Conservation (phyloP, 2,888 invertebrate genomes). For the Oscheius onirici region DNA sequence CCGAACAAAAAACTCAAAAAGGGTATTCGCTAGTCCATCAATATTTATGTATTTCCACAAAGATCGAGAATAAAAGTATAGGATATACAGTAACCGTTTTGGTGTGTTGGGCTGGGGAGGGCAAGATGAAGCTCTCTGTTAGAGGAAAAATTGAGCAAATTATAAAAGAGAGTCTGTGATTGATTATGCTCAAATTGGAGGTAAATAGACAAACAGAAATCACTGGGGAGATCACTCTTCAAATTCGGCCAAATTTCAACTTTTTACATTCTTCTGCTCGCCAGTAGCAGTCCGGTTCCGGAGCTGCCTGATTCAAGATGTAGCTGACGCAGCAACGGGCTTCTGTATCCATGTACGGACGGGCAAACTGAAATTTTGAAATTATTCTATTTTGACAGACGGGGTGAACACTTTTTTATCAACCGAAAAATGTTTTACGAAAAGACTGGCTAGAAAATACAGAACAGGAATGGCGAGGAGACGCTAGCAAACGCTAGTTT, state of each 20-base stretch:
- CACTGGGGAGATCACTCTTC: slow-evolving; percentile 13
- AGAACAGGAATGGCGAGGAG: too few species aligned
- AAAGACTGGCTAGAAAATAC: too few species aligned
- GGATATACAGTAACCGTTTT: not conserved
- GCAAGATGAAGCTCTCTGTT: slow-evolving; percentile 3
- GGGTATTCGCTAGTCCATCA: slow-evolving; percentile 8
- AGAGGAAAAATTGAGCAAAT: not conserved
- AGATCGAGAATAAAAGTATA: not conserved
- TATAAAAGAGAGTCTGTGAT: not conserved
- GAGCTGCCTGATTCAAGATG: slow-evolving; percentile 46
- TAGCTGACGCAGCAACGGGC: slow-evolving; percentile 52
- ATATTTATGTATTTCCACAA: too few species aligned
- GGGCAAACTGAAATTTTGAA: slow-evolving; percentile 45
- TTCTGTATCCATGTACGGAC: slow-evolving; percentile 45
- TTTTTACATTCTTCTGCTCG: slow-evolving; percentile 11
- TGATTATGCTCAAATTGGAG: not conserved
- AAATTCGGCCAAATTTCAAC: slow-evolving; percentile 14
- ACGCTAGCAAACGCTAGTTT: too few species aligned
- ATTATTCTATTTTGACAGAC: not conserved
- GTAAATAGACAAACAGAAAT: not conserved
- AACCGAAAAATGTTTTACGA: too few species aligned
- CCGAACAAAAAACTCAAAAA: not conserved
- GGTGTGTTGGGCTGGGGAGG: not conserved
- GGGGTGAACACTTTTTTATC: not conserved
- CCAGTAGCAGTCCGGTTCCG: slow-evolving; percentile 49